Base-by-base conservation (phyloP, 2,888 invertebrate genomes). In the Clanis bilineata region DNA sequence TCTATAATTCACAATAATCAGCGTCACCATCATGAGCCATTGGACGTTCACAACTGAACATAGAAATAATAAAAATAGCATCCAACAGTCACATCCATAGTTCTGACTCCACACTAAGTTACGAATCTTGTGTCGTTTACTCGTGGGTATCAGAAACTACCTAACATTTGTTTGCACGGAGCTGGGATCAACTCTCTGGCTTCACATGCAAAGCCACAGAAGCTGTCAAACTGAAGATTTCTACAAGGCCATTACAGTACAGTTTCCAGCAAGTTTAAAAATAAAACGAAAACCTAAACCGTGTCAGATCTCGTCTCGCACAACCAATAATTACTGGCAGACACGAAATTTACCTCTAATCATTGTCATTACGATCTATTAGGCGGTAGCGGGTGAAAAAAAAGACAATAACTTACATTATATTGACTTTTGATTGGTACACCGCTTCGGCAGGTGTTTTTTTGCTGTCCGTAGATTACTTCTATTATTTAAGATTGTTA, bases 331-430 rank as follows among this genome's bases (percentile, higher is more conserved):
- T 85, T 85, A 85, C 63, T 66, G 60, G 61, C 61, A 68, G 70
- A 78, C 72, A 71, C 64, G 67, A 74, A 73, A 80, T 77, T 83
- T 80, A 71, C 67, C 73, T 64, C 70, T 76, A 83, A 82, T 85
- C 85, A 84, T 83, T 86, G 78, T 78, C 81, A 86, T 88, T 86
- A 87, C 62, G 45, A 54, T 69, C 69, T 77, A 77, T 79, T 80
- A 77, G 72, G 69, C 67, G 71, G 81, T 77, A 79, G 79, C 76
- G 58, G 68, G 65, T 75, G 51, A 81, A 23, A 51, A 60, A 80
- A 80, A 80, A 80, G 74, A 76, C 76, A 77, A 80, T 79, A 74
- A 76, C 71, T 67, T 75, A 67, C 67, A 62, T 41, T 73, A 61
- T 77, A 82, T 78, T 74, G 77, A 76, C 70, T 77, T 73, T 70